phyloP scores from a whole-genome alignment of 2,797 vertebrate genomes.

The Silurus lanzhouensis region DNA sequence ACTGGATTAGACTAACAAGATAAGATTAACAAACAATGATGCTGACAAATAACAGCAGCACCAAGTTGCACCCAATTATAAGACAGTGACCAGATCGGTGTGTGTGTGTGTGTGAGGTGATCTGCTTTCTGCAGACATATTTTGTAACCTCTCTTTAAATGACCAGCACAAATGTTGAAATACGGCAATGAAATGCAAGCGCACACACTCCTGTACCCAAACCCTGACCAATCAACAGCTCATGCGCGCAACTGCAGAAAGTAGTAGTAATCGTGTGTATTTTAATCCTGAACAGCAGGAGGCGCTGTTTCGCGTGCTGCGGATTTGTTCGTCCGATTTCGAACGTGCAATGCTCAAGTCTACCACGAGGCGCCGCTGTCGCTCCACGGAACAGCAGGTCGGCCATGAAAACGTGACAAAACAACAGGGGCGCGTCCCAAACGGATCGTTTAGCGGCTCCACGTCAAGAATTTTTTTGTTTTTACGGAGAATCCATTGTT shows the following conservation, averaged over 20 bases:
- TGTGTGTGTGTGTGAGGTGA: neutral
- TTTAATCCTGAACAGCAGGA: neutral
- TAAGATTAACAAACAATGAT: neutral
- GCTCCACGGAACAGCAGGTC: neutral
- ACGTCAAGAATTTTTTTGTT: neutral
- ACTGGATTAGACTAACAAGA: neutral
- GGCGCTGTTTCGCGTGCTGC: neutral
- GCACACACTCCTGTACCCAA: neutral
- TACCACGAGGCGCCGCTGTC: conserved; percentile 13
- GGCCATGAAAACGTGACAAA: neutral
- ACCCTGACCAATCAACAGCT: neutral
- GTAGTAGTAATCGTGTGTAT: neutral
- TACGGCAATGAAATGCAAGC: neutral
- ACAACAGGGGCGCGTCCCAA: conserved; percentile 6
- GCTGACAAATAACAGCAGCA: neutral
- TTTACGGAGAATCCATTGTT: conserved; percentile 4
- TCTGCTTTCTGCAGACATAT: neutral
- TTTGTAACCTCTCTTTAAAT: neutral
- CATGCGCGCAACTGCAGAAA: neutral
- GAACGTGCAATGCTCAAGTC: no score
- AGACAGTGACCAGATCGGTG: neutral
- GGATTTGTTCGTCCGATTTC: neutral
- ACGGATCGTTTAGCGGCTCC: neutral
- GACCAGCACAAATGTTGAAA: neutral
- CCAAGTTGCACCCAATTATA: neutral